Conservation (phyloP, 2,888 invertebrate species). For the Pogonocherus hispidulus region DNA sequence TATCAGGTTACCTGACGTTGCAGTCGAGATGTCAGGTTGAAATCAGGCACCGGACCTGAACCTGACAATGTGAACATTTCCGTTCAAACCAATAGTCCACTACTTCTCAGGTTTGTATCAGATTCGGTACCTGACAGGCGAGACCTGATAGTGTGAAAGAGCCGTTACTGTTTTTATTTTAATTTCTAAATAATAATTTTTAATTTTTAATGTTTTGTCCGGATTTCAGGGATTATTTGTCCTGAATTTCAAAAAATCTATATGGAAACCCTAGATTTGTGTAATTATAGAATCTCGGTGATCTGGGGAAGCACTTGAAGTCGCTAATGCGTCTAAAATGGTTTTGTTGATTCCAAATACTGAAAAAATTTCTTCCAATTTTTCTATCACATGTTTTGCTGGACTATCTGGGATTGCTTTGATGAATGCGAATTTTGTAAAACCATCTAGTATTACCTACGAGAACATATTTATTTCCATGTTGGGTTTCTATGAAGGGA, state of each 20-base stretch:
- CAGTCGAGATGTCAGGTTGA: too few species aligned
- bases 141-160: too few species aligned
- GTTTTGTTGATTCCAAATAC: not conserved
- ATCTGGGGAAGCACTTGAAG: conserved; percentile 28
- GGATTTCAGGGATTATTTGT: conserved; percentile 7
- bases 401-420: not conserved
- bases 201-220: conserved; percentile 22
- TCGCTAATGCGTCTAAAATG: not conserved
- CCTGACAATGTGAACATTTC: too few species aligned
- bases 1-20: too few species aligned
- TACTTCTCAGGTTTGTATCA: too few species aligned
- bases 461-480: not conserved
- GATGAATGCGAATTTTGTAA: not conserved
- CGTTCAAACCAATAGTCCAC: too few species aligned
- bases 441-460: not conserved
- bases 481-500: not conserved
- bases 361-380: not conserved
- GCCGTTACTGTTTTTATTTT: too few species aligned
- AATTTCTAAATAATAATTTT: too few species aligned
- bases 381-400: not conserved
- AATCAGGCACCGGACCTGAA: too few species aligned
- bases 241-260: conserved; percentile 36
- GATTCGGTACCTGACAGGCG: too few species aligned
- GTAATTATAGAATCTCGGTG: conserved; percentile 31
- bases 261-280: conserved; percentile 1